Conservation (phyloP, 2,888 invertebrate genomes). For the Ichneumoninae sp. region DNA sequence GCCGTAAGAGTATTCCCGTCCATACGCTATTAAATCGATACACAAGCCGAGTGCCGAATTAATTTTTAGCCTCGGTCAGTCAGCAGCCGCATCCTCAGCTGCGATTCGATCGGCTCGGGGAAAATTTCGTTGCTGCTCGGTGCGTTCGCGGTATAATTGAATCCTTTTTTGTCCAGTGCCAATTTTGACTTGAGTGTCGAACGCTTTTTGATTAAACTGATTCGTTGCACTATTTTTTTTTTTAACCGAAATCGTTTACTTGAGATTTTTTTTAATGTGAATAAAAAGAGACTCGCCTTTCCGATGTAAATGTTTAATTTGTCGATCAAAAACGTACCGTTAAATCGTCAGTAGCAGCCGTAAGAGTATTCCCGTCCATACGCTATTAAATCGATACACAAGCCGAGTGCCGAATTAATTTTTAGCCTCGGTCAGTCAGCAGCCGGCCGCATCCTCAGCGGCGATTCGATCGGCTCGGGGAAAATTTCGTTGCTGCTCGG, state of each 20-base stretch:
- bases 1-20: background rate
- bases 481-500: slow-evolving; percentile 45
- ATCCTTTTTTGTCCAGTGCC: slow-evolving; percentile 65
- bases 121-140: slow-evolving; percentile 45
- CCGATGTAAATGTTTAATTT: background rate
- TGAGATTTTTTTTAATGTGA: too few species aligned
- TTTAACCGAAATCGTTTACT: too few species aligned
- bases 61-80: slow-evolving; percentile 77
- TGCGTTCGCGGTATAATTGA: slow-evolving; percentile 75
- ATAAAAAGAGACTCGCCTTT: background rate
- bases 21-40: slow-evolving; percentile 75
- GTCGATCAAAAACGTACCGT: background rate
- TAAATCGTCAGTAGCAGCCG: background rate
- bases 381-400: slow-evolving; percentile 77
- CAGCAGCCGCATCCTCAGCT: slow-evolving; percentile 6
- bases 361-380: background rate
- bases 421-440: slow-evolving; percentile 73
- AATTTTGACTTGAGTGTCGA: too few species aligned
- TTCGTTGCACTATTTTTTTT: too few species aligned
- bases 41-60: slow-evolving; percentile 71
- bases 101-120: slow-evolving; percentile 52
- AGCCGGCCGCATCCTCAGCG: slow-evolving; percentile 7
- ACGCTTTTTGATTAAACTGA: too few species aligned
- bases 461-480: slow-evolving; percentile 52
- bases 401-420: slow-evolving; percentile 74